Evolutionary conservation across 1,140 invertebrate species (phyloP).

Genomic region (Drosophila pseudoobscura): DNA sequence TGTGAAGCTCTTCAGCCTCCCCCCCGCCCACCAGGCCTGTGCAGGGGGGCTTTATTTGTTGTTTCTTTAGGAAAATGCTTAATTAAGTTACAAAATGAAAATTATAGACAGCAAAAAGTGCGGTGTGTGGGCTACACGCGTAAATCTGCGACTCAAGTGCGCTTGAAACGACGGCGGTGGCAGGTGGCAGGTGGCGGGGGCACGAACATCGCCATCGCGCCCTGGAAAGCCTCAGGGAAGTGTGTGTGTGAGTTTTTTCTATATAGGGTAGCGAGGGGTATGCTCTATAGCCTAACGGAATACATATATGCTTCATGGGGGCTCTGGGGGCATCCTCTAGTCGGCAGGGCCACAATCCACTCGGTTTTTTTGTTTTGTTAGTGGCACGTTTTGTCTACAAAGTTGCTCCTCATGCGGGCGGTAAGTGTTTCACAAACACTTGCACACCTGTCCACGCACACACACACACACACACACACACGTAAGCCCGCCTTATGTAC

Average conservation of each 20-base stretch:
- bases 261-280: too few relatives aligned
- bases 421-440: slow-evolving; percentile 23
- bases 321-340: too few relatives aligned
- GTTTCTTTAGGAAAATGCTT: slow-evolving; percentile 60
- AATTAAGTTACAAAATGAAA: slow-evolving; percentile 74
- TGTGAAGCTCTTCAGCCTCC: too few relatives aligned
- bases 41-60: too few relatives aligned
- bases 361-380: slow-evolving; percentile 2
- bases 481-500: slow-evolving; percentile 37
- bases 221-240: too few relatives aligned
- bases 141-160: slow-evolving; percentile 50
- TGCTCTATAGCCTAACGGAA: not conserved
- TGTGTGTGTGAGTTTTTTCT: too few relatives aligned
- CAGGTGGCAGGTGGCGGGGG: too few relatives aligned
- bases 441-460: slow-evolving; percentile 14
- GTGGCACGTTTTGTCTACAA: slow-evolving; percentile 52
- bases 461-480: slow-evolving; percentile 21
- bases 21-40: too few relatives aligned
- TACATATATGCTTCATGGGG: not conserved
- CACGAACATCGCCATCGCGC: not conserved
- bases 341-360: too few relatives aligned
- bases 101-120: slow-evolving; percentile 54
- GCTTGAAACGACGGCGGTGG: slow-evolving; percentile 44
- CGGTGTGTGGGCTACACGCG: slow-evolving; percentile 7
- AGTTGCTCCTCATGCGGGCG: slow-evolving; percentile 22